phyloP scores from a whole-genome alignment of 2,113 vertebrate species.

The Manacus vitellinus region DNA sequence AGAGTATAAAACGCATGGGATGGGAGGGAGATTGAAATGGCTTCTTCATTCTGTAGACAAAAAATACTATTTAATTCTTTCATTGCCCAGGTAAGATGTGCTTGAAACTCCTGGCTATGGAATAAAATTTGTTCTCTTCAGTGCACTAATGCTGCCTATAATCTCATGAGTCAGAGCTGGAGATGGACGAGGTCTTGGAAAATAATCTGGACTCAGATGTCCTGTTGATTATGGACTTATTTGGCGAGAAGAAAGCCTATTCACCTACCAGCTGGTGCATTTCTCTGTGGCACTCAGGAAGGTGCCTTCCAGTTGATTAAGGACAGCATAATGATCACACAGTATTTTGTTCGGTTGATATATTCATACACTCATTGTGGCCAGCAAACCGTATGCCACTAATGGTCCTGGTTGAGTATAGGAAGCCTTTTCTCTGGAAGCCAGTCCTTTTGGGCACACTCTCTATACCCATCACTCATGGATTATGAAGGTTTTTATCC shows the following conservation, averaged over 20 bases:
- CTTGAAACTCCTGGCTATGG: background rate
- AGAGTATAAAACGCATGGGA: background rate
- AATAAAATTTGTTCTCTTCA: background rate
- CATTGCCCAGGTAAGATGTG: background rate
- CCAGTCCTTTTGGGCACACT: background rate
- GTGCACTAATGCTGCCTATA: background rate
- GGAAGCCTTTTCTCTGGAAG: background rate
- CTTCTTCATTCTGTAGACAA: background rate
- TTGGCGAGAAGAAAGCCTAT: background rate
- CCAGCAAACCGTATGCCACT: background rate
- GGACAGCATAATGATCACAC: background rate
- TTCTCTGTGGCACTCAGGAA: background rate
- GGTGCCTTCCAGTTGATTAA: conserved; percentile 5
- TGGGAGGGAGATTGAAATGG: background rate
- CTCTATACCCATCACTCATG: background rate
- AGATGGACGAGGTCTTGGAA: background rate
- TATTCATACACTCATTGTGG: background rate
- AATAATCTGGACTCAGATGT: conserved; percentile 8
- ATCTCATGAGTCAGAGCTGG: background rate
- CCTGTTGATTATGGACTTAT: background rate
- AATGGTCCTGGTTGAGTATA: background rate
- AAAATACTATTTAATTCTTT: background rate
- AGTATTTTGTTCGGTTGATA: background rate
- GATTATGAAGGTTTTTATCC: background rate
- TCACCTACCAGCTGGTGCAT: conserved; percentile 4